Evolutionary conservation across 64 coral and sea anemone genomes (phyloP).

Genomic region (Catalaphyllia jardinei): DNA sequence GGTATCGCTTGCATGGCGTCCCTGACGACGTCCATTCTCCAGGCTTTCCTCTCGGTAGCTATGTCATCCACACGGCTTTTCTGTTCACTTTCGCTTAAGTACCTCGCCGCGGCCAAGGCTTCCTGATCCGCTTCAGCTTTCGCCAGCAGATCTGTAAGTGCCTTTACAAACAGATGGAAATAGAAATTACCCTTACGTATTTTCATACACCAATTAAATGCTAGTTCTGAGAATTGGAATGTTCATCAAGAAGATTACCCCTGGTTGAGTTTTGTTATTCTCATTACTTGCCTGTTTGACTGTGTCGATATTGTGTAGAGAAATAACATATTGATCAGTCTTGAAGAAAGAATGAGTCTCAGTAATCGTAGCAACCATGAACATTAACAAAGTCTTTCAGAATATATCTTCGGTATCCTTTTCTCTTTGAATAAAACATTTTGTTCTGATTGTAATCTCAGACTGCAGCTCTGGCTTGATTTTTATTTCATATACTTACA

Average conservation of each 20-base stretch:
- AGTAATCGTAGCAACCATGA: no score
- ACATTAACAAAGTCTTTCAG: no score
- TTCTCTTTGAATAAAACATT: no score
- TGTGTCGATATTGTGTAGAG: no score
- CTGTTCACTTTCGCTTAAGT: conserved; percentile 57
- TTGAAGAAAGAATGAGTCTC: no score
- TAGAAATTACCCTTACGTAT: not conserved
- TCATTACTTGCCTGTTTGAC: no score
- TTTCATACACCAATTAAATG: not conserved
- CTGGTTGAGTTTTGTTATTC: no score
- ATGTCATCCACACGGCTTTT: conserved; percentile 67
- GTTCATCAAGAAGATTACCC: no score
- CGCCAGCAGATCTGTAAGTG: conserved; percentile 70
- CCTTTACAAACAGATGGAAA: conserved; percentile 13
- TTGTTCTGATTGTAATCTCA: no score
- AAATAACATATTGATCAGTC: not conserved
- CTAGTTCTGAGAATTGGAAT: not conserved
- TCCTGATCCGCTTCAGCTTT: conserved; percentile 72
- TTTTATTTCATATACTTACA: no score
- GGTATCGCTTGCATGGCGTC: conserved; percentile 72
- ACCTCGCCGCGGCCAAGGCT: conserved; percentile 68
- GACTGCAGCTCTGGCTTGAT: no score
- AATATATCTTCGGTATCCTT: no score
- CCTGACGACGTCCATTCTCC: conserved; percentile 80
- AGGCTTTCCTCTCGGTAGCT: conserved; percentile 63